A percentile compares a stretch with the other conserved stretches of the same genome.
Evolutionary conservation across 2,888 invertebrate species (phyloP).

Genomic region (Sylvicola cinctus): DNA sequence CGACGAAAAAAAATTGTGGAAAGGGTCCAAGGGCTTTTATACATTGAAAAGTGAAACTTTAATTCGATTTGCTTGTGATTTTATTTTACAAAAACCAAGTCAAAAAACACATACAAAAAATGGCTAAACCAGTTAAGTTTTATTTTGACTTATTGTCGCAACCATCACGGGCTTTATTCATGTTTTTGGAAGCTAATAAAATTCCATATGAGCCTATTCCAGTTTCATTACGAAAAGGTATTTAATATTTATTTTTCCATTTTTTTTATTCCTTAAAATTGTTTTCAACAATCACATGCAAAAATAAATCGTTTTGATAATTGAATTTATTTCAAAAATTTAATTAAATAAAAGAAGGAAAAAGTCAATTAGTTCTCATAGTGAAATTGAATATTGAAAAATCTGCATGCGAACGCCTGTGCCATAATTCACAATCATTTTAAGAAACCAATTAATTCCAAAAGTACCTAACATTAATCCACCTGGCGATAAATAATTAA

Average conservation of each 20-base stretch:
- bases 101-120: too few relatives aligned
- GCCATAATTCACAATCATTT: too few relatives aligned
- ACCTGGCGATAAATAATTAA: too few relatives aligned
- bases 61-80: background rate
- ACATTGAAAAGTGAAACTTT: background rate
- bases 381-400: background rate
- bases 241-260: conserved; percentile 10
- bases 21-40: background rate
- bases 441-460: too few relatives aligned
- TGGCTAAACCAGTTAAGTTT: conserved; percentile 32
- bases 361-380: background rate
- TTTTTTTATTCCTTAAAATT: background rate
- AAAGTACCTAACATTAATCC: too few relatives aligned
- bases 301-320: background rate
- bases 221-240: conserved; percentile 44
- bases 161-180: conserved; percentile 51
- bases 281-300: background rate
- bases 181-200: conserved; percentile 42
- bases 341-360: too few relatives aligned
- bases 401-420: background rate
- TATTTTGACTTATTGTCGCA: conserved; percentile 60
- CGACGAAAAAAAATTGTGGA: too few relatives aligned
- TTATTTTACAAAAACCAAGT: background rate
- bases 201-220: conserved; percentile 41
- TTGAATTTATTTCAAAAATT: background rate